These are phyloP conservation scores for Echinometra lucunter DNA, from an alignment of 53 echinoderm and acorn worm genomes.

Conservation along the genomic window DNA sequence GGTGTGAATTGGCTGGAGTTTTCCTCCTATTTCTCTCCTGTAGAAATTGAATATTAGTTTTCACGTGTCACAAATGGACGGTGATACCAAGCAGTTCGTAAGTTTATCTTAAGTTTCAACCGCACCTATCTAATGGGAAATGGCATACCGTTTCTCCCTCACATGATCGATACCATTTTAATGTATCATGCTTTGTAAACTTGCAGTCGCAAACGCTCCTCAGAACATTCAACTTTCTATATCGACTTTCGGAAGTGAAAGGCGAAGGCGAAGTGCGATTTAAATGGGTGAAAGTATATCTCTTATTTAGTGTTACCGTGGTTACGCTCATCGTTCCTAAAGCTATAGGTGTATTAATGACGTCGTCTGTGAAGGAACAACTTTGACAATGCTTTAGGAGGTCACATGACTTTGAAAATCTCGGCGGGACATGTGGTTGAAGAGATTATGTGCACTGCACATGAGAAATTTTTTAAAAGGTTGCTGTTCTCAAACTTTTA, in stretches of 20 bases:
- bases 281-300: background rate
- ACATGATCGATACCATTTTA: background rate
- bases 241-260: background rate
- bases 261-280: background rate
- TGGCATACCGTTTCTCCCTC: background rate
- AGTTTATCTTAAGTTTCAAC: background rate
- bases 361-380: background rate
- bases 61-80: background rate
- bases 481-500: background rate
- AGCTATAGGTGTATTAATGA: background rate
- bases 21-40: background rate
- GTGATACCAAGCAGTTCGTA: background rate
- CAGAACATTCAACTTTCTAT: background rate
- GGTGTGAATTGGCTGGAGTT: background rate
- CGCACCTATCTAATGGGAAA: background rate
- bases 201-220: background rate
- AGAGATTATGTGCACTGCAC: background rate
- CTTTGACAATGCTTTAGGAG: background rate
- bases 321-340: background rate
- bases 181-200: background rate
- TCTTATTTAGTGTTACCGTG: background rate
- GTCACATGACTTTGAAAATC: slow-evolving; percentile 2
- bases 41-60: background rate
- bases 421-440: background rate
- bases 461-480: background rate